Percentiles rank a stretch among this genome's conserved stretches.
Evolutionary conservation across 2,888 invertebrate genomes (phyloP).

Genomic region (Chirona hameri): DNA sequence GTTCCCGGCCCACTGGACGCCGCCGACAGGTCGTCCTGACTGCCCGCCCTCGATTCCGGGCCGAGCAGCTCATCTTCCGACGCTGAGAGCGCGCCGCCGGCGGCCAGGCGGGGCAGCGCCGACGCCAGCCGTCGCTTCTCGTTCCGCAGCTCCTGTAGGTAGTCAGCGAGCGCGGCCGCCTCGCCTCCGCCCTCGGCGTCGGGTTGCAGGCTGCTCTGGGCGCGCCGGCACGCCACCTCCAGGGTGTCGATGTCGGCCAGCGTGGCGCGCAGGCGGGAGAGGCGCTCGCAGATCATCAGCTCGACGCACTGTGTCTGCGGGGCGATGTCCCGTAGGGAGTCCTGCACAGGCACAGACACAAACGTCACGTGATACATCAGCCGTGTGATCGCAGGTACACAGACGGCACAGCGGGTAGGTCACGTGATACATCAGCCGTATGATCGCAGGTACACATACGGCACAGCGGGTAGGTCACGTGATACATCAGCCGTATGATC

Average conservation of each 20-base stretch:
- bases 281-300: slow-evolving; percentile 84
- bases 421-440: background rate
- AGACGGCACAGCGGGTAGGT: too few species aligned
- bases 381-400: too few species aligned
- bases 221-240: slow-evolving; percentile 81
- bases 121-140: slow-evolving; percentile 14
- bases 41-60: background rate
- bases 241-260: slow-evolving; percentile 85
- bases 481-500: too few species aligned
- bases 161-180: background rate
- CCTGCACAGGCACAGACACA: slow-evolving; percentile 60
- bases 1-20: background rate
- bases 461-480: too few species aligned
- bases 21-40: background rate
- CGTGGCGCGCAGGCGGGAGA: slow-evolving; percentile 76
- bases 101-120: slow-evolving; percentile 9
- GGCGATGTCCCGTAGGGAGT: slow-evolving; percentile 83
- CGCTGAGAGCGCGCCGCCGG: background rate
- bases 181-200: slow-evolving; percentile 41
- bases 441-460: too few species aligned
- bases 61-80: slow-evolving; percentile 10
- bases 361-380: slow-evolving; percentile 44
- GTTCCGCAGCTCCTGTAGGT: background rate
- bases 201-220: slow-evolving; percentile 62
- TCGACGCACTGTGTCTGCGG: slow-evolving; percentile 82